Evolutionary conservation across 1,140 invertebrate species (phyloP).

Genomic region (Diachasmimorpha longicaudata): DNA sequence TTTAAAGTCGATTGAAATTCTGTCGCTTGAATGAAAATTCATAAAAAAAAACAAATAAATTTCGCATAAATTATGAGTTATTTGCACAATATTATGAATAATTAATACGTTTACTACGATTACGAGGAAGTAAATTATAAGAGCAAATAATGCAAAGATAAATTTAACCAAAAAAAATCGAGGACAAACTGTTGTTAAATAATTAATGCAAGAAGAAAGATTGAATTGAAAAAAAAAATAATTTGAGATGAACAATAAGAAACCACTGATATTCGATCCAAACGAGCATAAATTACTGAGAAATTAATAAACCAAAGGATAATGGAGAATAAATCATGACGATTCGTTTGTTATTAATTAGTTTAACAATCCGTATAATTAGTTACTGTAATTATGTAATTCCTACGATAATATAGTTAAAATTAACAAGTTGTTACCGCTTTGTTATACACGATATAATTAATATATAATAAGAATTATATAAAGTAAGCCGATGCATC

Average conservation of each 20-base stretch:
- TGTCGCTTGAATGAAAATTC: constrained; percentile 28
- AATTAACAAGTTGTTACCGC: constrained; percentile 61
- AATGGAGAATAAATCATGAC: constrained; percentile 23
- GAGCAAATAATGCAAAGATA: constrained; percentile 46
- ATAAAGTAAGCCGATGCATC: constrained; percentile 51
- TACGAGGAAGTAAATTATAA: constrained; percentile 43
- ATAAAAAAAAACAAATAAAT: constrained; percentile 12
- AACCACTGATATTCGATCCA: background rate
- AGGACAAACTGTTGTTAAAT: constrained; percentile 49
- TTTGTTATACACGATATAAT: constrained; percentile 61
- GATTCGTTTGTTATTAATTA: constrained; percentile 45
- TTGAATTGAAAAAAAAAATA: constrained; percentile 12
- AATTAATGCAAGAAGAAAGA: constrained; percentile 45
- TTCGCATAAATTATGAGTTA: constrained; percentile 45
- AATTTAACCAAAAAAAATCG: constrained; percentile 43
- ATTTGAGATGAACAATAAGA: constrained; percentile 14
- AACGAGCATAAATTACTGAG: constrained; percentile 26
- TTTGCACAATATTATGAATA: constrained; percentile 59
- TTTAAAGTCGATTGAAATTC: constrained; percentile 33
- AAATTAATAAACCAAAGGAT: constrained; percentile 19
- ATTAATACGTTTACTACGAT: constrained; percentile 53
- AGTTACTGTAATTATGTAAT: constrained; percentile 59
- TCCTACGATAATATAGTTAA: constrained; percentile 57
- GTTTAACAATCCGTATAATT: constrained; percentile 55
- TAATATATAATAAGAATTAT: constrained; percentile 56